Evolutionary conservation across 2,113 vertebrate genomes (phyloP), one percentile per base, ranked within the genome.

Genomic region (Boleophthalmus pectinirostris): DNA sequence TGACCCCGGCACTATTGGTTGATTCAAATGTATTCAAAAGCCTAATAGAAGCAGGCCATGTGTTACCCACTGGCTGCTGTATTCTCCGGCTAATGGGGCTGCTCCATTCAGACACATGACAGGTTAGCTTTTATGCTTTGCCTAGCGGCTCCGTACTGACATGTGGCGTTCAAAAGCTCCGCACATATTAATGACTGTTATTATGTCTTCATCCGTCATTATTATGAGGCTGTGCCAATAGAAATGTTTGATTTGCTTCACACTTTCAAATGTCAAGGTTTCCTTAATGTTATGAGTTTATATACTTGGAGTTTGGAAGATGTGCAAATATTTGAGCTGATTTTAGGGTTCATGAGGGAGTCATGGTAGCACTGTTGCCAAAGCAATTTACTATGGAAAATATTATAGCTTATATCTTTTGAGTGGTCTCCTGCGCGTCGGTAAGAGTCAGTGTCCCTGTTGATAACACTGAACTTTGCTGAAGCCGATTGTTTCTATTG

Each of bases 101-200:
- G 25, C 43, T 15, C 23, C 7, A 49, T 16, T 72, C 73, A 81
- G 61, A 82, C 46, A 74, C 25, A 20, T 85, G 78, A 71, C 66
- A 73, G 70, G 49, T 58, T 69, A 66, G 74, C 68, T 82, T 86
- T 85, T 69, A 74, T 78, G 69, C 68, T 70, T 72, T 25, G 49
- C 57, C 76, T 56, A 58, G 68, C 64, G 24, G 35, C 38, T 24
- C 66, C 70, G 47, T 68, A 72, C 38, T 83, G 88, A 69, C 82
- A 74, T 45, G 16, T 38, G 53, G 77, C 53, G 82, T 79, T 66
- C 56, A 2, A 70, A 72, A 38, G 68, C 64, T 70, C 77, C 72
- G 78, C 60, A 74, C 64, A 71, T 24, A 73, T 80, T 86, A 68
- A 88, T 87, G 38, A 88, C 11, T 83, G 83, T 85, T 83, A 90